Base-by-base conservation (phyloP, 2,797 vertebrate genomes). In the Protosalanx chinensis region DNA sequence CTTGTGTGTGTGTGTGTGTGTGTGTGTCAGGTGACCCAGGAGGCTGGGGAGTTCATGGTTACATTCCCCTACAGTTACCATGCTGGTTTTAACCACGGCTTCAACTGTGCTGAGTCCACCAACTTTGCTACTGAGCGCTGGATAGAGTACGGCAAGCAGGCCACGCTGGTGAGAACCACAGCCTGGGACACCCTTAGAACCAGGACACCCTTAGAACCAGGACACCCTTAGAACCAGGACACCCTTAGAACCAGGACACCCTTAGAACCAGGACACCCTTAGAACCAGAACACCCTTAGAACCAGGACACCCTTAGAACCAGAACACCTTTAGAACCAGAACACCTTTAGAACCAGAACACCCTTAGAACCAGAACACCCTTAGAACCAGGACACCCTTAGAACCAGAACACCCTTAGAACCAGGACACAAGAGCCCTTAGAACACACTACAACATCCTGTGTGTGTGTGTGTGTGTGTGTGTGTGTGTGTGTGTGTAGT, bases 41-140 rank as follows among this genome's bases (percentile, higher is more conserved):
- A 98, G 80, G 95, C 96, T 1, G 97, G 97, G 30, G 93, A 99
- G 85, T 99, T 99, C 81, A 99, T 99, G 95, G 88, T 99, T 81
- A 99, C 97, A 0, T 99, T 99, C 75, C 97, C 97, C 3, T 98
- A 98, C 0, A 93, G 95, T 62, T 99, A 99, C 81, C 97, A 99
- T 49, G 97, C 97, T n/a, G 97, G 97, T 41, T 99, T 99, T 83
- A 99, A 99, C 88, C 97, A 99, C 0, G 97, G 97, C 5, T 99
- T 97, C 88, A 99, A 99, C 88, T 99, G 97, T 88, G 97, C 97
- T 0, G 97, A 99, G 83, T 99, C 97, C 20, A 99, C 97, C 72
- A 99, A 99, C 87, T 99, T 99, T 78, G 97, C 97, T 32, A 98
- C 97, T 0, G 93, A 95, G 64, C 86, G 97, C 68, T 99, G 97